Percentiles rank a stretch among this genome's conserved stretches.
Conservation (phyloP, 2,888 invertebrate species). For the Oscheius sp. region DNA sequence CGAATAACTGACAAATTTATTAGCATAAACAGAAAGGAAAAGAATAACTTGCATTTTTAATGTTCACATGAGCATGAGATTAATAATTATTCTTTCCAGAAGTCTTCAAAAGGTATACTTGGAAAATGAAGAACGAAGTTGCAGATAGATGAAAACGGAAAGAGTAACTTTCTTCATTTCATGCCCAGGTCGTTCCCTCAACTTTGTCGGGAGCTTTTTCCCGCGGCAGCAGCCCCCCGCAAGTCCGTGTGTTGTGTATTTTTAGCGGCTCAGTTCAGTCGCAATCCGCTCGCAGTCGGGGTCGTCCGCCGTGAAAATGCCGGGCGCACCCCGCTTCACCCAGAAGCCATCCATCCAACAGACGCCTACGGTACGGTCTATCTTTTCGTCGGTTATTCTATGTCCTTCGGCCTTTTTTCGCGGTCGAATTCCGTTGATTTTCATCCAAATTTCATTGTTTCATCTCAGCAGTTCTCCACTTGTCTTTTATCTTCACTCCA, state of each 20-base stretch:
- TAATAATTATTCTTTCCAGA: too few species aligned
- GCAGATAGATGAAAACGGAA: not conserved
- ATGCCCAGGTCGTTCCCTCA: not conserved
- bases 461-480: not conserved
- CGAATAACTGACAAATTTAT: not conserved
- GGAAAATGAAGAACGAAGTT: not conserved
- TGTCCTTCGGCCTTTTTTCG: not conserved
- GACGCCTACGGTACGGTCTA: slow-evolving; percentile 74
- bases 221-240: slow-evolving; percentile 24
- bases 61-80: too few species aligned
- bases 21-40: too few species aligned
- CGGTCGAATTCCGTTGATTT: not conserved
- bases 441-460: not conserved
- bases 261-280: slow-evolving; percentile 30
- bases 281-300: slow-evolving; percentile 31
- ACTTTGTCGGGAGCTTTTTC: slow-evolving; percentile 1
- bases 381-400: not conserved
- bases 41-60: too few species aligned
- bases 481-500: not conserved
- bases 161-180: not conserved
- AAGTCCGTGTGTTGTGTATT: slow-evolving; percentile 27
- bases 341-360: slow-evolving; percentile 96
- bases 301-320: slow-evolving; percentile 54
- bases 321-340: slow-evolving; percentile 89
- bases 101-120: too few species aligned